phyloP scores from a whole-genome alignment of 2,797 vertebrate genomes.

The Arnoldichthys spilopterus region DNA sequence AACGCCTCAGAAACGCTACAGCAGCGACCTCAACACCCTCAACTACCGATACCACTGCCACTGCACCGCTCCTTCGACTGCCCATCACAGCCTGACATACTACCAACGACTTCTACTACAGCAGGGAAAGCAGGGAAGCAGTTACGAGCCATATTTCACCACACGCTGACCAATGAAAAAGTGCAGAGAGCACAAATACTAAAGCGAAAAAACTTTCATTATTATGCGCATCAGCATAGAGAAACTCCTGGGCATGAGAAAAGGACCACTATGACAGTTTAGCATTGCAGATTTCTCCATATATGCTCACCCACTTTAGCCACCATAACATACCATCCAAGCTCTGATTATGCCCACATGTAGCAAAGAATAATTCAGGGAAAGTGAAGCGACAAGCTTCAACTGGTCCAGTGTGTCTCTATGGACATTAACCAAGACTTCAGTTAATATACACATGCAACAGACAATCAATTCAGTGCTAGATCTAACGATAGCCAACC shows the following conservation, averaged over 20 bases:
- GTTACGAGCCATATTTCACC: constrained; percentile 25
- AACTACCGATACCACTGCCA: neutral
- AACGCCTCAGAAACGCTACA: constrained; percentile 39
- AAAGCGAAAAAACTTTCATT: neutral
- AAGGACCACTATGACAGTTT: neutral
- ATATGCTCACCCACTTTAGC: neutral
- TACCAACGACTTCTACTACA: neutral
- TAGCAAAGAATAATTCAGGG: constrained; percentile 22
- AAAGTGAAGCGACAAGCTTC: neutral
- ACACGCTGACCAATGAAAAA: neutral
- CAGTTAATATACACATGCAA: constrained; percentile 4
- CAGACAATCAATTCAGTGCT: constrained; percentile 23
- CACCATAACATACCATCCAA: neutral
- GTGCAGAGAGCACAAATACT: neutral
- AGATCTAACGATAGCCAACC: neutral
- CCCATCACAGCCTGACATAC: neutral
- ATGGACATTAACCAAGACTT: neutral
- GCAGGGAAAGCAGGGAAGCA: constrained; percentile 68
- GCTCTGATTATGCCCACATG: neutral
- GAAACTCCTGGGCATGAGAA: neutral
- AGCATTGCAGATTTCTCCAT: neutral
- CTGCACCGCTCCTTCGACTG: neutral
- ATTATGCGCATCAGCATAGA: neutral
- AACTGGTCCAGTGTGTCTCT: neutral
- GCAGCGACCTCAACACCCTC: constrained; percentile 3